Conservation (phyloP, 2,113 vertebrate genomes). For the Gorsachius goisagi region DNA sequence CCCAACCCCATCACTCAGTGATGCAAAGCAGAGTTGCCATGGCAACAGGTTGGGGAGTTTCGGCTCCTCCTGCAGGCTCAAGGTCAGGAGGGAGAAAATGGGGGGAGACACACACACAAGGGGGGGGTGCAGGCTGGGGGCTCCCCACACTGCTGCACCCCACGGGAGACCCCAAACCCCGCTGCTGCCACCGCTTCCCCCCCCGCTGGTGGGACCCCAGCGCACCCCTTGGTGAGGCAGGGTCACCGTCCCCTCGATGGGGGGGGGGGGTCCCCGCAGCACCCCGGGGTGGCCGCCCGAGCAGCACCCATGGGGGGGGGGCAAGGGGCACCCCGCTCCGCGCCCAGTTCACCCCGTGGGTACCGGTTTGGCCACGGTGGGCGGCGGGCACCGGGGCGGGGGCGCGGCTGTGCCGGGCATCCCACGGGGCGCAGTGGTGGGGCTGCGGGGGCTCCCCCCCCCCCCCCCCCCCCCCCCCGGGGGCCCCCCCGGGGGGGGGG, state of each 20-base stretch:
- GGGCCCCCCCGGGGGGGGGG: not conserved
- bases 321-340: accelerated
- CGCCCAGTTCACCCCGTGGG: not conserved
- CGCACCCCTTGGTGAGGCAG: not conserved
- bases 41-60: slow-evolving; percentile 44
- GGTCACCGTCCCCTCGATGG: not conserved
- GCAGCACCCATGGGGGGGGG: not conserved
- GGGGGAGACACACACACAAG: no score
- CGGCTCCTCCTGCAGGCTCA: not conserved
- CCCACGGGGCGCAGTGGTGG: no score
- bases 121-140: not conserved
- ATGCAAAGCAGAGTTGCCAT: slow-evolving; percentile 15
- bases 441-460: no score
- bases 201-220: not conserved
- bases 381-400: not conserved
- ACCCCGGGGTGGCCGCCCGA: not conserved
- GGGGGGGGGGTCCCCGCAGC: not conserved
- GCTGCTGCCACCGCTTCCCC: not conserved
- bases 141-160: not conserved
- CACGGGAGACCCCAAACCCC: not conserved
- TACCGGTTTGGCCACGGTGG: not conserved
- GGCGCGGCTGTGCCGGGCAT: accelerated
- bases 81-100: not conserved
- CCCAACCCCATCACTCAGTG: not conserved
- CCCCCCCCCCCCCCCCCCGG: no score